Conservation (phyloP, 2,888 invertebrate genomes). For the Blera fallax region DNA sequence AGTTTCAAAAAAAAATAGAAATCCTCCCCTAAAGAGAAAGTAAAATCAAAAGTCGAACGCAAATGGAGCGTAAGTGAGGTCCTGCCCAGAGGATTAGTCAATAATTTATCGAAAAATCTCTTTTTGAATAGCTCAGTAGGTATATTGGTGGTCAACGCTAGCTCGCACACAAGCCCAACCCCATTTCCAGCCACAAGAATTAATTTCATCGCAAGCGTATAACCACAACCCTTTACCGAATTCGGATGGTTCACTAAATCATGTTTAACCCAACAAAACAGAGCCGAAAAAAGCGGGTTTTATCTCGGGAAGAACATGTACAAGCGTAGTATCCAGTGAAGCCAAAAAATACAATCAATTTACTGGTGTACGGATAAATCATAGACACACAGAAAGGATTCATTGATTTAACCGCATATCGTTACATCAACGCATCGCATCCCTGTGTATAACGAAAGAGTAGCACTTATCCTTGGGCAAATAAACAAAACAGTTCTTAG, state of each 20-base stretch:
- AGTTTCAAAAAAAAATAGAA: neutral
- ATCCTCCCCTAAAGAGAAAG: neutral
- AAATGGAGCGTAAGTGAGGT: slow-evolving; percentile 56
- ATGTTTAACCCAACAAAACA: slow-evolving; percentile 33
- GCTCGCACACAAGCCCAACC: neutral
- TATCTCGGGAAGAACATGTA: slow-evolving; percentile 9
- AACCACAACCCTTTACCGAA: slow-evolving; percentile 41
- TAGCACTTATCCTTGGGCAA: slow-evolving; percentile 53
- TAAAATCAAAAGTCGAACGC: slow-evolving; percentile 41
- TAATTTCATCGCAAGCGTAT: slow-evolving; percentile 45
- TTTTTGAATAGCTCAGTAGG: slow-evolving; percentile 51
- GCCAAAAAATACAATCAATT: slow-evolving; percentile 64
- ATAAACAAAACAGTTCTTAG: slow-evolving; percentile 52
- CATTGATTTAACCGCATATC: slow-evolving; percentile 61
- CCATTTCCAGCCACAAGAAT: slow-evolving; percentile 34
- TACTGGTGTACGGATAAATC: slow-evolving; percentile 60
- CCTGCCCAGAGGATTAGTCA: slow-evolving; percentile 64
- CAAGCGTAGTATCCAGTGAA: slow-evolving; percentile 27
- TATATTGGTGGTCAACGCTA: slow-evolving; percentile 29
- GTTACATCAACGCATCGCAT: slow-evolving; percentile 42
- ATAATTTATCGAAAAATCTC: slow-evolving; percentile 57
- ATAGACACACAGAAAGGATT: slow-evolving; percentile 36
- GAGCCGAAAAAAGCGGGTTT: neutral
- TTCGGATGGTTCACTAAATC: slow-evolving; percentile 24
- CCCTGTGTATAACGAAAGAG: neutral